Conservation (phyloP, 2,888 invertebrate species). For the Listrodromus nycthemerus region DNA sequence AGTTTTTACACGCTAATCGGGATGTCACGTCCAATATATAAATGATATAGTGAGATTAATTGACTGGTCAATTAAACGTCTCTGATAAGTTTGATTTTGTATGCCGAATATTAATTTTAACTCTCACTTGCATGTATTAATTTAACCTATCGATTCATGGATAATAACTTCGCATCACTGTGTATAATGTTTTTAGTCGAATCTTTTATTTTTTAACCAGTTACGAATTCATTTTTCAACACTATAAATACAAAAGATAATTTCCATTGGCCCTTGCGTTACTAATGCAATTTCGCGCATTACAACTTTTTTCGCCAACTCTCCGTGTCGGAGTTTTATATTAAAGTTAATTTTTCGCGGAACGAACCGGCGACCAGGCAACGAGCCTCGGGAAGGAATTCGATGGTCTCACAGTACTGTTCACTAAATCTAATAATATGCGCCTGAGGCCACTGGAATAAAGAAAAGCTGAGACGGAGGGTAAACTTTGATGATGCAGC, state of each 20-base stretch:
- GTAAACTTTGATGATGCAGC: slow-evolving; percentile 15
- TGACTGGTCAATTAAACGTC: too few relatives aligned
- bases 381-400: slow-evolving; percentile 5
- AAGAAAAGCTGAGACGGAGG: slow-evolving; percentile 1
- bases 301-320: slow-evolving; percentile 1
- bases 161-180: too few relatives aligned
- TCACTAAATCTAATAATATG: slow-evolving; percentile 13
- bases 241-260: not conserved
- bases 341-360: slow-evolving; percentile 30
- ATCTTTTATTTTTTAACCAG: too few relatives aligned
- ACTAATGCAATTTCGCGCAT: not conserved
- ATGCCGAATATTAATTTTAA: too few relatives aligned
- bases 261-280: not conserved
- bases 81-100: too few relatives aligned
- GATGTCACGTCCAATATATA: too few relatives aligned
- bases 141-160: too few relatives aligned
- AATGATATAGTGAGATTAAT: too few relatives aligned
- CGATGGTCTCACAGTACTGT: slow-evolving; percentile 5
- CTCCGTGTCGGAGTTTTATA: slow-evolving; percentile 4
- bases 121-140: too few relatives aligned
- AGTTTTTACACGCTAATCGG: too few relatives aligned
- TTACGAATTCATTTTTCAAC: too few relatives aligned
- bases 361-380: not conserved
- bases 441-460: slow-evolving; percentile 6
- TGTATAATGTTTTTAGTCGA: too few relatives aligned